phyloP scores from a whole-genome alignment of 2,113 vertebrate species.

The Neogale vison region DNA sequence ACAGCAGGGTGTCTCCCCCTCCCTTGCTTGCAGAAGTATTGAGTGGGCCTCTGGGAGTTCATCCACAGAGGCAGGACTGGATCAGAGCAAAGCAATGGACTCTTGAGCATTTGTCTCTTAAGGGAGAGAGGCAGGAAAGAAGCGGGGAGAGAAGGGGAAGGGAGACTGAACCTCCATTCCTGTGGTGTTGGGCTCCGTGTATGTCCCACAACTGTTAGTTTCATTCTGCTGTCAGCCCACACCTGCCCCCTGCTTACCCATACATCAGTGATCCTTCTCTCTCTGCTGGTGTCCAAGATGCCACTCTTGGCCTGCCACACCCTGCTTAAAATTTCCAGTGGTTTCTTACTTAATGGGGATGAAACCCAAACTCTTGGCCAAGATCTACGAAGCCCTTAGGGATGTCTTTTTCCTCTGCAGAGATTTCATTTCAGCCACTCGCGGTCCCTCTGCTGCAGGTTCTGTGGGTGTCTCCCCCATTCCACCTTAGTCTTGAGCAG shows the following conservation, averaged over 20 bases:
- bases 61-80: no score
- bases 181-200: background rate
- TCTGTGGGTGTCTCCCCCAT: background rate
- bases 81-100: background rate
- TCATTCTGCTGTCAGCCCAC: background rate
- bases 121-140: background rate
- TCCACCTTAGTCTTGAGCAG: no score
- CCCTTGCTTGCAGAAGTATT: background rate
- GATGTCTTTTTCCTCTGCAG: background rate
- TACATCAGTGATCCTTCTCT: background rate
- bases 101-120: background rate
- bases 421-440: background rate
- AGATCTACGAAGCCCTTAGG: no score
- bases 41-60: background rate
- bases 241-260: no score
- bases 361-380: background rate
- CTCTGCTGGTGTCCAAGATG: fast-evolving
- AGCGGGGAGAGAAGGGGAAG: background rate
- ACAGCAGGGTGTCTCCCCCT: background rate
- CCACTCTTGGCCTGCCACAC: no score
- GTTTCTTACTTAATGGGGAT: background rate
- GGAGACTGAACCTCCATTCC: fast-evolving
- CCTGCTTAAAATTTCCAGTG: background rate
- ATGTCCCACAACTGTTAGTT: fast-evolving
- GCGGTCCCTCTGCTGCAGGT: background rate